These are phyloP conservation scores for Dolichoris vasculosae DNA, from an alignment of 1,140 invertebrate species.

Conservation along the genomic window DNA sequence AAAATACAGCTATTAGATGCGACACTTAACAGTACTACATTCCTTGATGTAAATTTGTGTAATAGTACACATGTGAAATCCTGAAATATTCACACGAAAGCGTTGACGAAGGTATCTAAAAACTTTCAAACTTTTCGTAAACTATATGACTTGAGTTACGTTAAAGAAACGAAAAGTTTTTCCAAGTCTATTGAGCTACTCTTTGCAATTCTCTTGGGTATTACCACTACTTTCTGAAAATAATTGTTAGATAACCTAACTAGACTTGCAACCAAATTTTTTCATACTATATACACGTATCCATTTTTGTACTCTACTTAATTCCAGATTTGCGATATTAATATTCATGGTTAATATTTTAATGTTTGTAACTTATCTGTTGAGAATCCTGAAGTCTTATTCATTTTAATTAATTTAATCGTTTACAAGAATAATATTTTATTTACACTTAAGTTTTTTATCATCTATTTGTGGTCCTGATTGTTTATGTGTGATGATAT, in stretches of 20 bases:
- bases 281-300: too few species aligned
- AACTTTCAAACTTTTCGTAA: slow-evolving; percentile 14
- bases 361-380: background rate
- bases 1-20: slow-evolving; percentile 11
- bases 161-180: background rate
- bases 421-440: background rate
- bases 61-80: background rate
- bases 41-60: background rate
- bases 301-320: background rate
- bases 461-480: background rate
- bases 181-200: background rate
- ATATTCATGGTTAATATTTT: background rate
- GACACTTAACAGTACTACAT: background rate
- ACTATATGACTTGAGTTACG: background rate
- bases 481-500: background rate
- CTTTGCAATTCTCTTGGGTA: background rate
- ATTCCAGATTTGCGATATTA: background rate
- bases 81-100: background rate
- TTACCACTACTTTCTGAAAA: background rate
- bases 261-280: too few species aligned
- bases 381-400: background rate
- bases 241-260: slow-evolving; percentile 8
- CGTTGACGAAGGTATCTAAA: slow-evolving; percentile 19
- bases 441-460: background rate
- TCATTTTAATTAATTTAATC: background rate